Evolutionary conservation across 2,888 invertebrate genomes (phyloP).

Genomic region (Ichneumoninae sp.): DNA sequence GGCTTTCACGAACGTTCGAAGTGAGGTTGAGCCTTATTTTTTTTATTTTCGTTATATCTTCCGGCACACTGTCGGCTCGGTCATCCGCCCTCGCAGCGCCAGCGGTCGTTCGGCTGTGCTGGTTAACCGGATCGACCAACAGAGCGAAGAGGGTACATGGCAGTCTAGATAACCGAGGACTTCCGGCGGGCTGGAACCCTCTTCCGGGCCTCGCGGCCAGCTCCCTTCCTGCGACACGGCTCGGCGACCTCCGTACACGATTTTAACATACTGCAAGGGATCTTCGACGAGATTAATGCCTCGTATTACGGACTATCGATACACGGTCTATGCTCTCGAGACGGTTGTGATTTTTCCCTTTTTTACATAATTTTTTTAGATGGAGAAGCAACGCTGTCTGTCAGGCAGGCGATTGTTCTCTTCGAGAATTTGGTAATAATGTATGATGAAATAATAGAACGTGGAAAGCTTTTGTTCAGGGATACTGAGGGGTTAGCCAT

Average conservation of each 20-base stretch:
- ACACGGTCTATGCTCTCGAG: not conserved
- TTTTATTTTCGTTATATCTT: not conserved
- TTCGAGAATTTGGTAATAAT: no score
- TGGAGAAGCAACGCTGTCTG: no score
- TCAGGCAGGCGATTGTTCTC: no score
- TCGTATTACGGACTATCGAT: not conserved
- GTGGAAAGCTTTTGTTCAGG: not conserved
- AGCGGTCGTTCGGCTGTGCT: not conserved
- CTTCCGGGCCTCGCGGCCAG: constrained; percentile 51
- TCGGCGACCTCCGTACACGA: constrained; percentile 9
- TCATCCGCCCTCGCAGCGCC: constrained; percentile 8
- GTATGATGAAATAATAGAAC: not conserved
- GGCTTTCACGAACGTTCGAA: not conserved
- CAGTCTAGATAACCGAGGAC: constrained; percentile 60
- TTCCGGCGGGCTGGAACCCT: constrained; percentile 51
- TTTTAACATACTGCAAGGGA: not conserved
- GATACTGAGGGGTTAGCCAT: not conserved
- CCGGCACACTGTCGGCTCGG: constrained; percentile 18
- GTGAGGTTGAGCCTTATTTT: constrained; percentile 13
- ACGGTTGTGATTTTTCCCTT: not conserved
- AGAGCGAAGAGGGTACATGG: constrained; percentile 44
- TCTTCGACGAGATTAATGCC: constrained; percentile 2
- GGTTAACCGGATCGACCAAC: constrained; percentile 38
- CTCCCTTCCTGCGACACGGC: constrained; percentile 36
- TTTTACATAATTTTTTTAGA: no score